Evolutionary conservation across 2,888 invertebrate species (phyloP), one percentile per base, ranked within the genome.

Genomic region (Drosophila ustulata): DNA sequence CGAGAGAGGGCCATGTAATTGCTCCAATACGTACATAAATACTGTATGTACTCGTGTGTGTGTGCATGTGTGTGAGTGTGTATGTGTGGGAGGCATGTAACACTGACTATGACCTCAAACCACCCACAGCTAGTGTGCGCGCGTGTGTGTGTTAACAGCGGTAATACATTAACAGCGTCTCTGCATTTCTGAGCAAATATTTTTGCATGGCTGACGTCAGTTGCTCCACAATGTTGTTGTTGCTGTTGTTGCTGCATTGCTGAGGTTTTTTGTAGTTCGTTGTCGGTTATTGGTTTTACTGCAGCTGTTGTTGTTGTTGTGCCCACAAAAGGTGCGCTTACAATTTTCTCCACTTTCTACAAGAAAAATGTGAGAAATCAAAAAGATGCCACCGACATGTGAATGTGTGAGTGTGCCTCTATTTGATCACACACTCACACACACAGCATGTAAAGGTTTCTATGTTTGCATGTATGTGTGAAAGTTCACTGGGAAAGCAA

Each of bases 321-420:
- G 80, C 82, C 82, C 83, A 82, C 86, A 83, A 86, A 86, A 76
- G 84, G 80, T 82, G 79, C 79, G 82, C 79, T 81, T 66, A 80
- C 79, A 81, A 81, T 80, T 80, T 80, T 80, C 79, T 81, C 79
- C 88, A 88, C 83, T 83, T 83, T 83, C 83, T 83, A 88, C 88
- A 71, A 82, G 86, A 83, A 78, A 88, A 80, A 88, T 88, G 88
- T 83, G 88, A 83, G 88, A 83, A 86, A 83, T 88, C 86, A 86
- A 80, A 82, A 83, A 85, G 88, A 88, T 83, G 88, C 83, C 75
- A 88, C 63, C 65, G 62, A 64, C 64, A 39, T 71, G 59, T 51
- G 18, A 62, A 25, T 65, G 23, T 50, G 11, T 53, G 25, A 61
- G 46, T 59, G 37, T 18, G 18, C 1, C 18, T 61, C 11, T 58